Base-by-base conservation (phyloP, 2,888 invertebrate genomes). In the Callimorpha dominula region DNA sequence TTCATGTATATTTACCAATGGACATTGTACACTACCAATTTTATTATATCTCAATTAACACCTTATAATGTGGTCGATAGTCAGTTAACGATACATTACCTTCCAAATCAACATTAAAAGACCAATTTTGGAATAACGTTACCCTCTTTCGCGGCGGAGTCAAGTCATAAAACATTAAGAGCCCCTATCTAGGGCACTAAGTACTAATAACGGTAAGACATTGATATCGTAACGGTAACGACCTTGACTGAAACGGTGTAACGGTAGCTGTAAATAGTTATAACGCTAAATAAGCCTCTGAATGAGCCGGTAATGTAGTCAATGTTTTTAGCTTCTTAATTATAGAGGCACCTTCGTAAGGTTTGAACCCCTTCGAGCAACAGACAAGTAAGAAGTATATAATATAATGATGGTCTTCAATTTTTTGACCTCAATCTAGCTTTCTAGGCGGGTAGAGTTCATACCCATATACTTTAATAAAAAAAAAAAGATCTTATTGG, bases 91-190 rank as follows among this genome's bases (percentile, higher is more conserved):
- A 40, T 49, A 57, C 42, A 65, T 50, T 68, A 69, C 60, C 57
- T 49, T 40, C 64, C 63, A 65, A 64, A 68, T 71, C 68, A 70
- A 64, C 54, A 70, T 71, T 54, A 70, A 57, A 68, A 65, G 17
- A 52, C 64, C 62, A 67, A 64, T 71, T 74, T 69, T 40, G 9
- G 31, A 57, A 70, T 15, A 74, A 40, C 20, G 54, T 73, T 66
- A 40, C 20, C 70, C 74, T 49, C 73, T 43, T 17, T 60, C 64
- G 66, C 52, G 17, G 52, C 54, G 43, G 42, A 62, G 54, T 66
- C 50, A 4, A 65, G 68, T 71, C 20, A 80, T 82, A 81, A 79
- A 79, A 82, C 79, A 76, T 75, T 73, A 82, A 73, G 79, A 43
- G 66, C 78, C 54, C 66, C 72, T 81, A 81, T 82, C 78, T 75